A percentile compares a stretch with the other conserved stretches of the same genome.
Conservation (phyloP, 2,888 invertebrate genomes). For the Perithous albicinctus region DNA sequence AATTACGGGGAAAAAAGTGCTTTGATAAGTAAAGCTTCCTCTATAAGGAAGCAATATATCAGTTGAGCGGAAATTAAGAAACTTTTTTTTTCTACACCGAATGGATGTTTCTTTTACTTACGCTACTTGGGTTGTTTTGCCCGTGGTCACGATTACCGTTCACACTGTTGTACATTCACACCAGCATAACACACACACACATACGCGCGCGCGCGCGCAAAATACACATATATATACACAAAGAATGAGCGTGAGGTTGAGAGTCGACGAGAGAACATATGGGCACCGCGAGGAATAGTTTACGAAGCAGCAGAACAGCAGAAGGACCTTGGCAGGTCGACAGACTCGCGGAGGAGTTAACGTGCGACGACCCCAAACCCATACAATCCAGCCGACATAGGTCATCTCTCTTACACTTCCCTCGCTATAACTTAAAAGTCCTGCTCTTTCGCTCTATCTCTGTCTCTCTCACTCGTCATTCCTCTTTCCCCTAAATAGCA, state of each 20-base stretch:
- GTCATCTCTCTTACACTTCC: conserved; percentile 35
- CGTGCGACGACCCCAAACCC: conserved; percentile 82
- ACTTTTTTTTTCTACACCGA: too few relatives aligned
- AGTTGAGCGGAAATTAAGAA: too few relatives aligned
- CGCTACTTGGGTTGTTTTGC: too few relatives aligned
- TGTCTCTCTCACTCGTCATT: too few relatives aligned
- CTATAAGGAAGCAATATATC: too few relatives aligned
- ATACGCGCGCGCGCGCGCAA: not conserved
- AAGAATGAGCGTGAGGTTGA: conserved; percentile 29
- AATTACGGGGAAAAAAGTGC: too few relatives aligned
- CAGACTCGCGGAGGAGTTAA: conserved; percentile 81
- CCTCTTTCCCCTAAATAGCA: too few relatives aligned
- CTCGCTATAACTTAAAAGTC: conserved; percentile 7
- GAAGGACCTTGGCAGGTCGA: conserved; percentile 82
- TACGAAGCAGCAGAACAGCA: conserved; percentile 69
- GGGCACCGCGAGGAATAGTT: conserved; percentile 55
- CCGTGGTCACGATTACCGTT: conserved; percentile 13
- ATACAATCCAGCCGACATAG: conserved; percentile 51
- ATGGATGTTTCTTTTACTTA: too few relatives aligned
- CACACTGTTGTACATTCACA: not conserved
- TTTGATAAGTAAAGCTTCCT: too few relatives aligned
- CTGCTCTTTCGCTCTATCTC: conserved; percentile 18
- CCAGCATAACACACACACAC: not conserved
- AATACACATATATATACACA: conserved; percentile 16
- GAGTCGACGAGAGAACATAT: conserved; percentile 60